These are phyloP conservation scores for Spheniscus mendiculus DNA, from an alignment of 2,113 vertebrate genomes.

Conservation along the genomic window DNA sequence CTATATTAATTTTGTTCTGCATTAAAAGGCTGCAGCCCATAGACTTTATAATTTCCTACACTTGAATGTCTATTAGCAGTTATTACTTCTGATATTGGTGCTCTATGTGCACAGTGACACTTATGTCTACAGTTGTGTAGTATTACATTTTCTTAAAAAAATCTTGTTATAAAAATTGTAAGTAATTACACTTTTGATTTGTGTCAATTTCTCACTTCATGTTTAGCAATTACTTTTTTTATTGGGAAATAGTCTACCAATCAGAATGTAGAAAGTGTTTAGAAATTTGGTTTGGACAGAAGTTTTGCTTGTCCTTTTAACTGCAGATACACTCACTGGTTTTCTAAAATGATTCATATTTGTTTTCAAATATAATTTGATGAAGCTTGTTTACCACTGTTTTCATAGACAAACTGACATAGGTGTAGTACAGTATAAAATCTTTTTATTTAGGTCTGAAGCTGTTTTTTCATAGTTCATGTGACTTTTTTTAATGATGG, in stretches of 20 bases:
- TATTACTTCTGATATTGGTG: background rate
- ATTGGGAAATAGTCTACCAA: background rate
- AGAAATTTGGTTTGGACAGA: background rate
- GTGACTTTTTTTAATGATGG: rapidly evolving
- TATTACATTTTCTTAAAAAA: background rate
- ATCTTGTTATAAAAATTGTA: background rate
- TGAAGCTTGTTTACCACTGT: background rate
- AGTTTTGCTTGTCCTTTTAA: background rate
- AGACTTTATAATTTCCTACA: slow-evolving; percentile 20
- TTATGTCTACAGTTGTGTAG: background rate
- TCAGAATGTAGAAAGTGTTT: background rate
- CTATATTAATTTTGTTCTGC: background rate
- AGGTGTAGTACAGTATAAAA: background rate
- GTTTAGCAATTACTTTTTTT: background rate
- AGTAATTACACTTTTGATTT: background rate
- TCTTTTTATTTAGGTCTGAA: background rate
- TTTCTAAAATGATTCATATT: background rate
- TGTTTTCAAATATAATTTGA: background rate
- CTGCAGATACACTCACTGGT: background rate
- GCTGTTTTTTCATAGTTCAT: background rate
- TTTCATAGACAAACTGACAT: background rate
- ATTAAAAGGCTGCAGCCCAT: background rate
- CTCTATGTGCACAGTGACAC: background rate
- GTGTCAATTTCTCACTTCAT: background rate
- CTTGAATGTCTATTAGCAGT: slow-evolving; percentile 22